Evolutionary conservation across 2,113 vertebrate genomes (phyloP).

Genomic region (Brienomyrus longianalis): DNA sequence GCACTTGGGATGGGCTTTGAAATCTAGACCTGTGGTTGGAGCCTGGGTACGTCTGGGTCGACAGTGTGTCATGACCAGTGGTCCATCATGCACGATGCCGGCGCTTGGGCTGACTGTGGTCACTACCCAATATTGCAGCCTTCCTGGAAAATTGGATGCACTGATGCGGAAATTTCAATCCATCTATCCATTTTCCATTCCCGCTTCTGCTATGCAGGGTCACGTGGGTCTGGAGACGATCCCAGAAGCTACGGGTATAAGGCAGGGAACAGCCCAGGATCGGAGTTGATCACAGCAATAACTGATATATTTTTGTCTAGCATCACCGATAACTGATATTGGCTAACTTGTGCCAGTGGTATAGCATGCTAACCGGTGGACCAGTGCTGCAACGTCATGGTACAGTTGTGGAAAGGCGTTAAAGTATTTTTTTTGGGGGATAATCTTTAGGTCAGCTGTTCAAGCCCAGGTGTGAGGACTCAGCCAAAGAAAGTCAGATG

Average conservation of each 20-base stretch:
- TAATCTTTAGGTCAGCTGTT: too few relatives aligned
- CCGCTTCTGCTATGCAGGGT: background rate
- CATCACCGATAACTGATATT: background rate
- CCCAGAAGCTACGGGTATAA: background rate
- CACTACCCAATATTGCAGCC: background rate
- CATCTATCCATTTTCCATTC: background rate
- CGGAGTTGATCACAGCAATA: background rate
- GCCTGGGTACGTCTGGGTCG: background rate
- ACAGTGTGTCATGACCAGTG: background rate
- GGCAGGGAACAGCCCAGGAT: background rate
- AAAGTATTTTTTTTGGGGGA: background rate
- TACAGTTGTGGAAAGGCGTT: background rate
- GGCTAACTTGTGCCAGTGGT: background rate
- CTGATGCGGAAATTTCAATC: background rate
- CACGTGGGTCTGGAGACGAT: background rate
- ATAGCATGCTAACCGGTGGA: background rate
- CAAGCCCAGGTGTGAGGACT: too few relatives aligned
- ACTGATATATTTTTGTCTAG: background rate
- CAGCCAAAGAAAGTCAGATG: too few relatives aligned
- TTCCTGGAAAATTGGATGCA: background rate
- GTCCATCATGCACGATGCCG: background rate
- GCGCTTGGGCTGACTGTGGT: background rate
- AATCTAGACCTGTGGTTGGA: background rate
- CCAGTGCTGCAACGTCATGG: background rate
- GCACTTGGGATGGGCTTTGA: background rate